phyloP scores from a whole-genome alignment of 2,888 invertebrate species.

The Dasysyrphus albostriatus region DNA sequence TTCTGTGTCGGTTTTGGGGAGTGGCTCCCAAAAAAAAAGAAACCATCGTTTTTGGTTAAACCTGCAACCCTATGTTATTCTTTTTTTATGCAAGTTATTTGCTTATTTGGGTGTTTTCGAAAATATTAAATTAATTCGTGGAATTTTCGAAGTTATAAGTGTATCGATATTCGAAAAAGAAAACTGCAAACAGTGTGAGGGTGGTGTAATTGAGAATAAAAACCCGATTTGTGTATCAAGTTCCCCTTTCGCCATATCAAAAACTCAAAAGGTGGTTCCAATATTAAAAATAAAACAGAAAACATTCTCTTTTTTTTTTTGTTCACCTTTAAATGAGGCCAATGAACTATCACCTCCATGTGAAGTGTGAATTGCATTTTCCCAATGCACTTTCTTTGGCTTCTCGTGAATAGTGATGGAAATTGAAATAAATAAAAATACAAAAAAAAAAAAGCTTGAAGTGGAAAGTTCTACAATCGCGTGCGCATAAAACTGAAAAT shows the following conservation, averaged over 20 bases:
- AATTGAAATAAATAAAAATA: slow-evolving; percentile 36
- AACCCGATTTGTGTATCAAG: slow-evolving; percentile 32
- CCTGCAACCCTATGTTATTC: slow-evolving; percentile 33
- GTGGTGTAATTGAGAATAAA: slow-evolving; percentile 23
- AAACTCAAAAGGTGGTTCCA: slow-evolving; percentile 49
- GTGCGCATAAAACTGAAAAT: slow-evolving; percentile 62
- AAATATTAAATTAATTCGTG: slow-evolving; percentile 2
- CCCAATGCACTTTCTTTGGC: slow-evolving; percentile 72
- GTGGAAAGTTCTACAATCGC: slow-evolving; percentile 69
- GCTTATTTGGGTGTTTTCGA: slow-evolving; percentile 61
- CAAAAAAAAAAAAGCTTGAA: not conserved
- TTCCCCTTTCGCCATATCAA: slow-evolving; percentile 25
- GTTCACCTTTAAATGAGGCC: slow-evolving; percentile 60
- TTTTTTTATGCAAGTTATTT: slow-evolving; percentile 36
- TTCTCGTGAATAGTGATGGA: slow-evolving; percentile 49
- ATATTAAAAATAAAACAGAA: not conserved
- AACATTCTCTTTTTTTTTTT: slow-evolving; percentile 35
- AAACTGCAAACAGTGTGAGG: slow-evolving; percentile 44
- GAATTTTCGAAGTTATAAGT: slow-evolving; percentile 44
- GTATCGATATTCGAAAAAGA: slow-evolving; percentile 47
- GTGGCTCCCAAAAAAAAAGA: slow-evolving; percentile 64
- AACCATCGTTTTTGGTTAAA: slow-evolving; percentile 29
- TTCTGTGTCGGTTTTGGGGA: slow-evolving; percentile 56
- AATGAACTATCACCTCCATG: slow-evolving; percentile 60
- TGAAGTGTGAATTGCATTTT: slow-evolving; percentile 51